Percentiles rank a stretch among this genome's conserved stretches.
phyloP scores from a whole-genome alignment of 2,797 vertebrate species.

The Gallirallus australis region DNA sequence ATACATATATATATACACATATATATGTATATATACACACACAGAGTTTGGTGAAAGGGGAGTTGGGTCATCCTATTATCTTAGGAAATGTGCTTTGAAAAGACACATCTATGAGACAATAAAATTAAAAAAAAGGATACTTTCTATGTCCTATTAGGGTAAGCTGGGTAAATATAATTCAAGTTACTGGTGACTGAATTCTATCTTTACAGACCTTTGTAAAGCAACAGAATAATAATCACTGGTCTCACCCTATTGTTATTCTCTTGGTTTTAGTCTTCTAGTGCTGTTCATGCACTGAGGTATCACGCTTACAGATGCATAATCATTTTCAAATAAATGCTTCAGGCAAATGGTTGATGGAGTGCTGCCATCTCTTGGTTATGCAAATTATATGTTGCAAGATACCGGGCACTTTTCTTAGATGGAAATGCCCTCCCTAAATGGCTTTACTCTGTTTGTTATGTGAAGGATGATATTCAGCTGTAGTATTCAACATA shows the following conservation, averaged over 20 bases:
- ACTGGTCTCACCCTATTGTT: neutral
- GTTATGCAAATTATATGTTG: conserved; percentile 70
- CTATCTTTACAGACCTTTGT: conserved; percentile 25
- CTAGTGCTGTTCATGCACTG: neutral
- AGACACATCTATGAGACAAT: neutral
- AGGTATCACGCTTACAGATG: neutral
- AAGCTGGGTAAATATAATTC: neutral
- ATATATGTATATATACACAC: neutral
- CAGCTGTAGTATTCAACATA: neutral
- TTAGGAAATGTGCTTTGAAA: neutral
- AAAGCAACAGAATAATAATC: conserved; percentile 17
- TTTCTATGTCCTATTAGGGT: neutral
- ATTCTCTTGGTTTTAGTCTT: conserved; percentile 19
- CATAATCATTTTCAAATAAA: conserved; percentile 3
- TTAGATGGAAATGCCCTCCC: neutral
- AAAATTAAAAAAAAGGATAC: neutral
- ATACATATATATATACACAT: no score
- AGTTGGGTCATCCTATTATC: neutral
- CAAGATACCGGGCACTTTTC: neutral
- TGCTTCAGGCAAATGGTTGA: conserved; percentile 36
- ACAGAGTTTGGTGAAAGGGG: neutral
- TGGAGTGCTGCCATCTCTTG: conserved; percentile 76
- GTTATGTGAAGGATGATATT: neutral
- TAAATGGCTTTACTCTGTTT: neutral
- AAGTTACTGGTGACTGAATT: conserved; percentile 32